Conservation (phyloP, 35 echinoderm and acorn worm genomes). For the Holothuria glaberrima region DNA sequence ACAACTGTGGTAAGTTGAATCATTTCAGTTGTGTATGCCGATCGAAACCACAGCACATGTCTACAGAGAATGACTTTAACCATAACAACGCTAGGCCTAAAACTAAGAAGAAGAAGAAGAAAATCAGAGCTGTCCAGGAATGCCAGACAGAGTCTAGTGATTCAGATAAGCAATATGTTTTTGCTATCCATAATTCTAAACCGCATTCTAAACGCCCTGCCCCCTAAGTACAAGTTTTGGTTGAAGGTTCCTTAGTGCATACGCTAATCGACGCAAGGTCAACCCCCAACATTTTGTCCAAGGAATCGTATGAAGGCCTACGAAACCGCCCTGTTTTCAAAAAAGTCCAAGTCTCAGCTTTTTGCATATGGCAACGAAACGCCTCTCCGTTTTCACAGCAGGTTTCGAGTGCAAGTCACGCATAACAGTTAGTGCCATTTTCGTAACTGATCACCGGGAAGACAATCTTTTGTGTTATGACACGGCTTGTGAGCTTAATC, state of each 20-base stretch:
- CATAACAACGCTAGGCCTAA: background rate
- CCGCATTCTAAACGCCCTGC: background rate
- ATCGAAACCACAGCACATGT: background rate
- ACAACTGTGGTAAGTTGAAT: slow-evolving; percentile 53
- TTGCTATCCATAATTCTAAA: background rate
- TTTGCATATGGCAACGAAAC: background rate
- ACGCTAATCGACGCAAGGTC: slow-evolving; percentile 33
- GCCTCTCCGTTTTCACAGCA: background rate
- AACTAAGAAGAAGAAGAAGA: background rate
- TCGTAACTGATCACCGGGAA: background rate
- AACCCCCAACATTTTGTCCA: slow-evolving; percentile 16
- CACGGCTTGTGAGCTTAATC: slow-evolving; percentile 7
- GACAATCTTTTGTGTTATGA: background rate
- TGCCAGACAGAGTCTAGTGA: background rate
- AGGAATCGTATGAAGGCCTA: background rate
- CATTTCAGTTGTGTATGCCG: slow-evolving; percentile 23
- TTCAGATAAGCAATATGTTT: slow-evolving; percentile 20
- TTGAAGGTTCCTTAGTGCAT: background rate
- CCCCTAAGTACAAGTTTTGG: background rate
- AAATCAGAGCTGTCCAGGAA: background rate
- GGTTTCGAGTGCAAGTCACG: background rate
- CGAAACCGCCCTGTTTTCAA: background rate
- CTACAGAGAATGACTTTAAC: background rate
- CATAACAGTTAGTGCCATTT: background rate
- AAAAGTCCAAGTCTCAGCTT: background rate